Conservation (phyloP, 2,113 vertebrate species). For the Sphaerodactylus townsendi region DNA sequence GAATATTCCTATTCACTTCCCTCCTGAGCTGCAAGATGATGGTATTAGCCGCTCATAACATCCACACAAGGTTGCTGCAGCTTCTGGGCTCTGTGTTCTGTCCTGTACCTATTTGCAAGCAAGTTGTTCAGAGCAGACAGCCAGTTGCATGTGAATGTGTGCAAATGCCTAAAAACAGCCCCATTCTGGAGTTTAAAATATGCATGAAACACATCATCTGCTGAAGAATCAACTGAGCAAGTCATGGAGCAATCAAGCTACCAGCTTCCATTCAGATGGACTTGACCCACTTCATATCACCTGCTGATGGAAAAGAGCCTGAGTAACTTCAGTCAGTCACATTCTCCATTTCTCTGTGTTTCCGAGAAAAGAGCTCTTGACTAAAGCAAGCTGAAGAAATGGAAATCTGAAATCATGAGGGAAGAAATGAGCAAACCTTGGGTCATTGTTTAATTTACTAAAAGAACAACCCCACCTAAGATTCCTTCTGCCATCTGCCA, state of each 20-base stretch:
- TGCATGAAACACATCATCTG: not conserved
- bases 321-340: not conserved
- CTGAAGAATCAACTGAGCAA: not conserved
- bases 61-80: no score
- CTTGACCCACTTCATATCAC: not conserved
- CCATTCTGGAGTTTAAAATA: not conserved
- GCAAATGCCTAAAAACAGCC: not conserved
- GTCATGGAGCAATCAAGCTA: not conserved
- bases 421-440: slow-evolving; percentile 76
- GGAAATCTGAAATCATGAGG: slow-evolving; percentile 68
- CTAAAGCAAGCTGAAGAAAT: slow-evolving; percentile 62
- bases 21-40: no score
- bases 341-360: not conserved
- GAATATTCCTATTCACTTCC: no score
- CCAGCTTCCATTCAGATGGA: slow-evolving; percentile 8
- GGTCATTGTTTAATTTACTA: slow-evolving; percentile 75
- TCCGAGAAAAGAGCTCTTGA: slow-evolving; percentile 29
- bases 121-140: not conserved
- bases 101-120: no score
- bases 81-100: no score
- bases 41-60: no score
- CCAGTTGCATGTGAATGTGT: not conserved
- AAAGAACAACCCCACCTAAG: slow-evolving; percentile 75
- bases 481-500: slow-evolving; percentile 64
- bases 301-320: not conserved